Conservation (phyloP, 2,797 vertebrate species). For the Chiloscyllium punctatum region DNA sequence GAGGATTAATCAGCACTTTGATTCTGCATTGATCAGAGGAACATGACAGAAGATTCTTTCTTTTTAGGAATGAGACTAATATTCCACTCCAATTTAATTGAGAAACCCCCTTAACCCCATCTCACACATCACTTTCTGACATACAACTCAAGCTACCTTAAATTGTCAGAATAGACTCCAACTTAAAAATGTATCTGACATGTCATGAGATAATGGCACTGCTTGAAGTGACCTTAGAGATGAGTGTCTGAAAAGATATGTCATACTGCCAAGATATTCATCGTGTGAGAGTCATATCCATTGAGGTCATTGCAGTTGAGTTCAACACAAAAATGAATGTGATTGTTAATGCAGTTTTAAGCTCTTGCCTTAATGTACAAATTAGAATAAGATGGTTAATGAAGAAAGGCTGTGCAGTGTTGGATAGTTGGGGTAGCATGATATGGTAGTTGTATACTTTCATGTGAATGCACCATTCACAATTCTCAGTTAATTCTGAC, state of each 20-base stretch:
- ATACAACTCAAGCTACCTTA: neutral
- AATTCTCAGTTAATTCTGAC: neutral
- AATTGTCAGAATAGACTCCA: neutral
- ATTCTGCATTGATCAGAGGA: neutral
- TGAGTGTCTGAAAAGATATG: neutral
- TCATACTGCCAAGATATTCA: neutral
- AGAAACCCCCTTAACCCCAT: neutral
- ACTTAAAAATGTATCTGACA: neutral
- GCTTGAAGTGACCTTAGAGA: neutral
- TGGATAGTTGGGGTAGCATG: neutral
- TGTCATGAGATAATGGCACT: neutral
- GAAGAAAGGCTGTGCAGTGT: neutral
- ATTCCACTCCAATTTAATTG: neutral
- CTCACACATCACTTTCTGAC: neutral
- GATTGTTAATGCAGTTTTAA: neutral
- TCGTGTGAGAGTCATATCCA: neutral
- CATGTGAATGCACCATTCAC: neutral
- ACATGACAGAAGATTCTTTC: neutral
- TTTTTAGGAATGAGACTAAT: neutral
- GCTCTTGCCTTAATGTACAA: neutral
- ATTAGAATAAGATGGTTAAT: neutral
- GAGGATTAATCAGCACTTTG: neutral
- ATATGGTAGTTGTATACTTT: neutral
- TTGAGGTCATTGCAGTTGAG: neutral
- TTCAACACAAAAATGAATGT: neutral